Evolutionary conservation across 2,888 invertebrate genomes (phyloP).

Genomic region (Pandemis corylana): DNA sequence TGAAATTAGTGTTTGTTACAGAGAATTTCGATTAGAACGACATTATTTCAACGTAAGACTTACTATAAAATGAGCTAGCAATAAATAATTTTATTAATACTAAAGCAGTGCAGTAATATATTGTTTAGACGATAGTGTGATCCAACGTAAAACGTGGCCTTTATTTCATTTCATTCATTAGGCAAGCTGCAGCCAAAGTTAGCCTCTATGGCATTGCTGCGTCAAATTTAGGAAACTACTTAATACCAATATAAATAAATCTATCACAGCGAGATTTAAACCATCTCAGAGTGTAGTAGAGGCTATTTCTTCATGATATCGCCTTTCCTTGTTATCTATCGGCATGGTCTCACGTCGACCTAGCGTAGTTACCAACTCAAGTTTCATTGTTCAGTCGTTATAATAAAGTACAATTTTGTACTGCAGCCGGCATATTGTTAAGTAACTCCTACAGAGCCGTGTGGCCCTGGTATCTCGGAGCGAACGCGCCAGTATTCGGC

Average conservation of each 20-base stretch:
- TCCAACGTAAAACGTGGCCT: conserved; percentile 16
- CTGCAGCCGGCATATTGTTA: conserved; percentile 39
- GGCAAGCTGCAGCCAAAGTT: conserved; percentile 54
- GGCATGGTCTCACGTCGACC: conserved; percentile 67
- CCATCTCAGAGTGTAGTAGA: conserved; percentile 49
- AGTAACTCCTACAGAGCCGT: conserved; percentile 80
- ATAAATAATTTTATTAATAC: no score
- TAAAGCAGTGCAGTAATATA: no score
- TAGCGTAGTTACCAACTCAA: conserved; percentile 45
- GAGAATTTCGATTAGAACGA: conserved; percentile 7
- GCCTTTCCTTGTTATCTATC: conserved; percentile 68
- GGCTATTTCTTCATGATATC: conserved; percentile 53
- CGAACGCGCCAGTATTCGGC: conserved; percentile 84
- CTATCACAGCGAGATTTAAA: conserved; percentile 44
- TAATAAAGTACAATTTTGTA: conserved; percentile 51
- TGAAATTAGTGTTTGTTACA: neutral
- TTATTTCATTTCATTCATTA: conserved; percentile 45
- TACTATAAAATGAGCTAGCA: no score
- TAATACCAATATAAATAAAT: conserved; percentile 59
- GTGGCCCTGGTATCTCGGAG: conserved; percentile 81
- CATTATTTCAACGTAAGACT: neutral
- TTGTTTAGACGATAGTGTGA: no score
- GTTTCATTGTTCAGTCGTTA: conserved; percentile 46
- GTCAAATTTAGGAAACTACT: conserved; percentile 77
- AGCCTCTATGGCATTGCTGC: conserved; percentile 65